These are phyloP conservation scores for Tichodroma muraria DNA, from an alignment of 2,113 vertebrate genomes.

Conservation along the genomic window DNA sequence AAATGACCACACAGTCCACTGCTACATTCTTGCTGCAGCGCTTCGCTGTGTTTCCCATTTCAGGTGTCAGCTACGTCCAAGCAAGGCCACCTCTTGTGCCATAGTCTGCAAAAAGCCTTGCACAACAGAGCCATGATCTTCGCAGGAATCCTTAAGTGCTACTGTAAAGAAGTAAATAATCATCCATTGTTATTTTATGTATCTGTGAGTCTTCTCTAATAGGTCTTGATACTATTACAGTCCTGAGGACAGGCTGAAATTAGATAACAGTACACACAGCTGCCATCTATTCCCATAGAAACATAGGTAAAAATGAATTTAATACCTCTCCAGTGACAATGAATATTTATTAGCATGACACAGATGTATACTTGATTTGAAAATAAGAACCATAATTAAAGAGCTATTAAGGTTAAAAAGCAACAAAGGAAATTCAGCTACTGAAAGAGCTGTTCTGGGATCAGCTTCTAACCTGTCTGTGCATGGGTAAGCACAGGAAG, in stretches of 20 bases:
- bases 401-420: constrained; percentile 29
- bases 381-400: constrained; percentile 47
- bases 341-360: constrained; percentile 21
- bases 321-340: neutral
- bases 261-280: neutral
- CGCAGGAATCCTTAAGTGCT: neutral
- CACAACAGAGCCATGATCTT: neutral
- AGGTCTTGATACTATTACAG: neutral
- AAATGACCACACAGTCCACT: neutral
- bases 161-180: neutral
- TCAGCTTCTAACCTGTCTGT: neutral
- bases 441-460: neutral
- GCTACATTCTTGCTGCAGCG: neutral
- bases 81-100: neutral
- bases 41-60: neutral
- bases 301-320: constrained; percentile 9
- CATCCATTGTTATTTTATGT: neutral
- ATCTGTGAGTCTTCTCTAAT: neutral
- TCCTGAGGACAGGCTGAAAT: constrained; percentile 3
- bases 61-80: neutral
- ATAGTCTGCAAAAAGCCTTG: neutral
- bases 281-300: constrained; percentile 26
- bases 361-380: neutral
- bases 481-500: neutral
- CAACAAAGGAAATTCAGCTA: constrained; percentile 1